Evolutionary conservation across 2,113 vertebrate genomes (phyloP).

Genomic region (Canis aureus): DNA sequence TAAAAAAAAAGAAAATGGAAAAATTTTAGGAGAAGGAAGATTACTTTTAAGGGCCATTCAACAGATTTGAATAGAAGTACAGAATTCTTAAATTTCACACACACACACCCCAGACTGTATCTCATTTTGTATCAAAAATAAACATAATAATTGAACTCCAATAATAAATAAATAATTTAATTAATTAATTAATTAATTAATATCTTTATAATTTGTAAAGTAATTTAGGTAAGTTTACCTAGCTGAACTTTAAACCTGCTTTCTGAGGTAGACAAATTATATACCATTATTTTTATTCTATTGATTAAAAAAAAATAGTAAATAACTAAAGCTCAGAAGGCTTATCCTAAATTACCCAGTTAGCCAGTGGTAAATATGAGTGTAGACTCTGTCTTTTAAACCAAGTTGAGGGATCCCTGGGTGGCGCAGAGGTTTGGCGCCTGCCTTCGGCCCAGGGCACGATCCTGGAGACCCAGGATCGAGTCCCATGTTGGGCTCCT

Average conservation of each 20-base stretch:
- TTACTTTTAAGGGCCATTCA: background rate
- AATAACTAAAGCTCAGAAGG: background rate
- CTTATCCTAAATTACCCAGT: background rate
- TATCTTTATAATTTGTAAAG: background rate
- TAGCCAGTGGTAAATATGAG: background rate
- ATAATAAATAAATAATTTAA: too few species aligned
- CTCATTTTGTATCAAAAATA: background rate
- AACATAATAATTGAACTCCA: too few species aligned
- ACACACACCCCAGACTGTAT: background rate
- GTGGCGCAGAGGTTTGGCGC: too few species aligned
- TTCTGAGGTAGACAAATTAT: background rate
- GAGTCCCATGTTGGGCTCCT: too few species aligned
- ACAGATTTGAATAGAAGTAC: background rate
- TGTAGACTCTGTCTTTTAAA: background rate
- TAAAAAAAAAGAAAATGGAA: background rate
- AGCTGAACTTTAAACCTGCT: background rate
- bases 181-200: too few species aligned
- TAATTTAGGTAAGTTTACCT: background rate
- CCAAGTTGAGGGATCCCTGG: background rate
- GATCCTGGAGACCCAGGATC: too few species aligned
- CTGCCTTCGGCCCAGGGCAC: too few species aligned
- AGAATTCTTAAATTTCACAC: background rate
- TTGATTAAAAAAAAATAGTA: background rate
- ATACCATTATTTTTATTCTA: slow-evolving; percentile 7
- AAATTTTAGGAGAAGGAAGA: background rate